Percentiles rank a stretch among this genome's conserved stretches.
Conservation (phyloP, 1,140 invertebrate species). For the Heliconius melpomene region DNA sequence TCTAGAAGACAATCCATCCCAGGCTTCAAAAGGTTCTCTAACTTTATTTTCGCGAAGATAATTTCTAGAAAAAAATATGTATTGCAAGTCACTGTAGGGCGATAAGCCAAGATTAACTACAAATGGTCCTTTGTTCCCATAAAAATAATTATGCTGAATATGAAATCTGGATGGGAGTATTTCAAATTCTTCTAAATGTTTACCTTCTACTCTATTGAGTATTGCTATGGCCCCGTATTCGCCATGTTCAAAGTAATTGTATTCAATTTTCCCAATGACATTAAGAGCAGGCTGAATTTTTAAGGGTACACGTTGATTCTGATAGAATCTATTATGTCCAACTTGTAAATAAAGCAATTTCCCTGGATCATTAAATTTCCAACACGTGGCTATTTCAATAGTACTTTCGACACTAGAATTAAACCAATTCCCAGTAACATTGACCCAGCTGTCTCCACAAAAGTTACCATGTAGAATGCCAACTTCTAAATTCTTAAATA, state of each 20-base stretch:
- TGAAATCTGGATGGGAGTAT: conserved; percentile 86
- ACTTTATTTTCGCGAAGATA: conserved; percentile 93
- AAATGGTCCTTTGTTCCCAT: conserved; percentile 92
- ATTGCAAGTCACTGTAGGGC: conserved; percentile 91
- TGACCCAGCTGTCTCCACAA: conserved; percentile 88
- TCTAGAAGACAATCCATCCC: conserved; percentile 83
- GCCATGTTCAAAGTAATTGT: conserved; percentile 93
- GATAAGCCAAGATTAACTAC: conserved; percentile 93
- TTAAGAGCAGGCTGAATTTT: conserved; percentile 93
- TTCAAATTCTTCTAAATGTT: conserved; percentile 86
- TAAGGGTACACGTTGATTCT: conserved; percentile 88
- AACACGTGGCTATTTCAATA: conserved; percentile 90
- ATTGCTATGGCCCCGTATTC: conserved; percentile 92
- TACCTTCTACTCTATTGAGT: conserved; percentile 89
- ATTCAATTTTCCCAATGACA: conserved; percentile 89
- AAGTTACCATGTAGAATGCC: conserved; percentile 92
- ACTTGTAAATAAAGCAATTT: conserved; percentile 87
- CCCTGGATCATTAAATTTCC: conserved; percentile 81
- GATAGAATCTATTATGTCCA: conserved; percentile 91
- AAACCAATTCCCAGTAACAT: conserved; percentile 93
- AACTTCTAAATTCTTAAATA: conserved; percentile 91
- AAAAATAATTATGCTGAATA: conserved; percentile 95
- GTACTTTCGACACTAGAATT: conserved; percentile 88
- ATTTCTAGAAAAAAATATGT: conserved; percentile 93
- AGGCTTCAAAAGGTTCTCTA: conserved; percentile 90